These are phyloP conservation scores for Ptychoptera albimana DNA, from an alignment of 2,888 invertebrate species.

Conservation along the genomic window DNA sequence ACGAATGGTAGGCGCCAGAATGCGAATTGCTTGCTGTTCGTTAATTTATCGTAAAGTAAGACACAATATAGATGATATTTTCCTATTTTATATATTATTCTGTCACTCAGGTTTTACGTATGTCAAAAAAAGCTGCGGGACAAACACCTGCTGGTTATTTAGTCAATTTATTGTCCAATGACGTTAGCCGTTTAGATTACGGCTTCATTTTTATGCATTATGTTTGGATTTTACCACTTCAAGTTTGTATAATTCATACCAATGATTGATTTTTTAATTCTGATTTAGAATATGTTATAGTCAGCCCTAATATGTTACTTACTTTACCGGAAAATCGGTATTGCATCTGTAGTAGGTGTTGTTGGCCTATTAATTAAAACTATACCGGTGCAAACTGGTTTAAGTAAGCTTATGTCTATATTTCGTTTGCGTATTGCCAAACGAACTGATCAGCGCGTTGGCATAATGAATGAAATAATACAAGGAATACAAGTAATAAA, in stretches of 20 bases:
- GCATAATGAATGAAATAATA: slow-evolving; percentile 90
- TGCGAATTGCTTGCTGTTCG: slow-evolving; percentile 49
- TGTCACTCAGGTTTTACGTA: slow-evolving; percentile 33
- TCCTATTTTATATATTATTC: no score
- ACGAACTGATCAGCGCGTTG: slow-evolving; percentile 77
- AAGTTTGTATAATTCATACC: slow-evolving; percentile 14
- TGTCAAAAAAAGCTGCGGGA: slow-evolving; percentile 53
- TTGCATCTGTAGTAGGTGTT: slow-evolving; percentile 62
- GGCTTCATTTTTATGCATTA: slow-evolving; percentile 70
- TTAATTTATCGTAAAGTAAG: slow-evolving; percentile 49
- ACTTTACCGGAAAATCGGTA: slow-evolving; percentile 57
- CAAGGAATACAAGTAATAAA: slow-evolving; percentile 88
- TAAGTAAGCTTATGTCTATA: slow-evolving; percentile 26
- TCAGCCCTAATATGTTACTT: slow-evolving; percentile 49
- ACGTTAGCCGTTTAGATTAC: slow-evolving; percentile 82
- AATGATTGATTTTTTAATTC: no score
- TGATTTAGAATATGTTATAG: no score
- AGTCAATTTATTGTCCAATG: slow-evolving; percentile 85
- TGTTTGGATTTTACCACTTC: slow-evolving; percentile 73
- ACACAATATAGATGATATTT: no score
- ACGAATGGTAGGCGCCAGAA: slow-evolving; percentile 39
- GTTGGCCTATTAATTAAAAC: slow-evolving; percentile 58
- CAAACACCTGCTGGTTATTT: slow-evolving; percentile 74
- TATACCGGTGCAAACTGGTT: slow-evolving; percentile 58
- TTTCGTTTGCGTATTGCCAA: slow-evolving; percentile 61